Conservation (phyloP, 2,797 vertebrate species). For the Sciurus vulgaris region DNA sequence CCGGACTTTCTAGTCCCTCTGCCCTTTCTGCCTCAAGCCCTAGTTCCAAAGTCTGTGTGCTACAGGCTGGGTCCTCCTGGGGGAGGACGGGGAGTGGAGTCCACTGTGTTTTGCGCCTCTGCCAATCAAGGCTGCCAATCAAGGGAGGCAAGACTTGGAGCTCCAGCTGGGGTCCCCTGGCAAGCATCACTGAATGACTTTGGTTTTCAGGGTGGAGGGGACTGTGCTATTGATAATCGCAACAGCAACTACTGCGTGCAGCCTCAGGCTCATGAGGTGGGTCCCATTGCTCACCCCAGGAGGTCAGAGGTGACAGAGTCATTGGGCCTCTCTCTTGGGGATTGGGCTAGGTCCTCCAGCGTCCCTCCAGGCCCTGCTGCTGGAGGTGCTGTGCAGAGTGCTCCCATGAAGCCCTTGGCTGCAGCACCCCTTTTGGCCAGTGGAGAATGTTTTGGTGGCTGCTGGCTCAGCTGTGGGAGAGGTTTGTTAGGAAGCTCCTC, state of each 20-base stretch:
- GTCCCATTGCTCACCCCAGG: neutral
- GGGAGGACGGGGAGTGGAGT: rapidly evolving
- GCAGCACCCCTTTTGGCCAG: rapidly evolving
- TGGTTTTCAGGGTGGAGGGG: neutral
- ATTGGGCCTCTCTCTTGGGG: neutral
- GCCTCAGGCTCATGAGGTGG: neutral
- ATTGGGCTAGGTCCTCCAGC: neutral
- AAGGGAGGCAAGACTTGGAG: neutral
- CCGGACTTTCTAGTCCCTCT: neutral
- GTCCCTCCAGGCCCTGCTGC: neutral
- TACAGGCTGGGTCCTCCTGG: neutral
- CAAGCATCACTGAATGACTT: too few species aligned
- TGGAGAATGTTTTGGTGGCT: neutral
- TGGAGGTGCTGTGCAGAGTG: neutral
- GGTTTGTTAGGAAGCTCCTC: neutral
- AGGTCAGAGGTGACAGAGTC: neutral
- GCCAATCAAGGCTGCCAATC: neutral
- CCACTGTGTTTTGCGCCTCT: neutral
- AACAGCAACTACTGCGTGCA: neutral
- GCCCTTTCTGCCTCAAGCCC: neutral
- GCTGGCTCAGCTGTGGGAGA: neutral
- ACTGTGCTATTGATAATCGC: neutral
- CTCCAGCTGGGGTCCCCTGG: neutral
- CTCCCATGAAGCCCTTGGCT: neutral
- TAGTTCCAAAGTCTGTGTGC: neutral